Evolutionary conservation across 2,888 invertebrate genomes (phyloP), one percentile per base, ranked within the genome.

Genomic region (Eupithecia subfuscata): DNA sequence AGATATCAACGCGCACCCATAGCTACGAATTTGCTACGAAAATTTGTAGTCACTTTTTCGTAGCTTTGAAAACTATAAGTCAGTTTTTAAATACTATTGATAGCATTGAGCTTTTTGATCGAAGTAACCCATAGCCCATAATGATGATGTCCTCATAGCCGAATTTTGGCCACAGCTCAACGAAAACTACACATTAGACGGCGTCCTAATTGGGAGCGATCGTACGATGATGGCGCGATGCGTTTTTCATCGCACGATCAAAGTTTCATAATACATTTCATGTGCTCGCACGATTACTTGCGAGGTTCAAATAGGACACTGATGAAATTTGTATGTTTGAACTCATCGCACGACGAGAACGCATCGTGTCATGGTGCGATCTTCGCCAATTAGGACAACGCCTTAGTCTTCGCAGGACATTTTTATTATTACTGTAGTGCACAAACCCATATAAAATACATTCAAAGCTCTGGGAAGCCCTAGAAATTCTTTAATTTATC

Each of bases 1-100:
- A 68, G 43, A 68, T 43, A 43, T 68, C 12, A 68, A 68, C 43
- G 68, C 25, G 68, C 22, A 68, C 43, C 25, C 37, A 12, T 34
- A 18, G 64, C 34, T 64, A 63, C 63, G 63, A 63, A 63, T 63
- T 63, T 14, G 30, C 63, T 63, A 63, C 60, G 14, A 14, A 60
- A 60, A 22, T 25, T 30, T 9, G n/a, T 52, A 6, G 52, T n/a
- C 0, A n/a, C 18, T 52, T 52, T n/a, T 52, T 52, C n/a, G n/a
- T 52, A n/a, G 22, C n/a, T 52, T n/a, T 52, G 48, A 52, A n/a
- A n/a, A 2, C 2, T 45, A 8, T 37, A 8, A 37, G 37, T 5
- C 37, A 37, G 16, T 45, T 45, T 45, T 37, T 37, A 7, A 7
- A 40, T 40, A 40, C 9, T 40, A 11, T 52, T 9, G 7, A 52